A percentile compares a stretch with the other conserved stretches of the same genome.
Evolutionary conservation across 92 coral and sea anemone genomes (phyloP).

Genomic region (Scolanthus callimorphus): DNA sequence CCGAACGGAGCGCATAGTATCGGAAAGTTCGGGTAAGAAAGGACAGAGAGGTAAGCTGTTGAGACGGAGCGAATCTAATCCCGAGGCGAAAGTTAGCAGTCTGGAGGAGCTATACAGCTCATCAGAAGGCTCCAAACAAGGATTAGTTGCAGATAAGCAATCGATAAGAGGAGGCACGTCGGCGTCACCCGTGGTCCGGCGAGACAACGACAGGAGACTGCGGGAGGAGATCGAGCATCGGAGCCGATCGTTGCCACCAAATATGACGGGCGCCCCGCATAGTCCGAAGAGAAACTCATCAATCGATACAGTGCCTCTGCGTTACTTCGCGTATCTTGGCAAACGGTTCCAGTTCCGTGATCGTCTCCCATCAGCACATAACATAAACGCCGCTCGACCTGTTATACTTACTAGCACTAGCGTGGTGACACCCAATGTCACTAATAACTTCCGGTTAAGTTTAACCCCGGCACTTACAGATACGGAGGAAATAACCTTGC

Average conservation of each 20-base stretch:
- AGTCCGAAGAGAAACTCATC: neutral
- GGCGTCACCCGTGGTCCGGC: neutral
- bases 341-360: slow-evolving; percentile 29
- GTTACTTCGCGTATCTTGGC: slow-evolving; percentile 70
- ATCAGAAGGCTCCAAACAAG: neutral
- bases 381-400: slow-evolving; percentile 43
- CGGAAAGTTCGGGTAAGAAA: no score
- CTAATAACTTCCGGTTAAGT: slow-evolving; percentile 33
- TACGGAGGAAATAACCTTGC: neutral
- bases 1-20: no score
- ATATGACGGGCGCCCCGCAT: neutral
- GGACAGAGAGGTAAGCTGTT: neutral
- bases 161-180: neutral
- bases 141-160: neutral
- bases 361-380: slow-evolving; percentile 44
- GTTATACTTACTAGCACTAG: slow-evolving; percentile 76
- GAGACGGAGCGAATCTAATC: slow-evolving; percentile 8
- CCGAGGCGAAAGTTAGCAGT: slow-evolving; percentile 11
- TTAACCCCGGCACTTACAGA: slow-evolving; percentile 20
- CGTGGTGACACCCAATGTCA: slow-evolving; percentile 62
- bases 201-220: neutral
- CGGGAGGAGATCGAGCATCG: neutral
- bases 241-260: slow-evolving; percentile 19
- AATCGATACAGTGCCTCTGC: slow-evolving; percentile 19
- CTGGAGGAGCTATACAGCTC: neutral